These are phyloP conservation scores for Cinclus mexicanus DNA, from an alignment of 2,113 vertebrate species.

Conservation along the genomic window DNA sequence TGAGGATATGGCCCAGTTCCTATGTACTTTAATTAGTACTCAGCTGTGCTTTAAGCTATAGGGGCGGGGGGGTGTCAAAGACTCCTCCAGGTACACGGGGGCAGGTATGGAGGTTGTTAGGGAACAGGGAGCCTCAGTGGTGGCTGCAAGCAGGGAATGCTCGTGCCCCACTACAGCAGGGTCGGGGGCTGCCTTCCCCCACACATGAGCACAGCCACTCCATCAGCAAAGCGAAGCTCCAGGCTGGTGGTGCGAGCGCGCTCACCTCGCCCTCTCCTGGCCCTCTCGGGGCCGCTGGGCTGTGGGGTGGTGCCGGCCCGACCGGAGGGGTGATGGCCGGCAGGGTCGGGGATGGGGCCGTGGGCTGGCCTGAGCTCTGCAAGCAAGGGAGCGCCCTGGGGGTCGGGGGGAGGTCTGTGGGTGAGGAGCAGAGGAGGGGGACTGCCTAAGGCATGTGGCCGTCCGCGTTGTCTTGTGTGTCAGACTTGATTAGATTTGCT, in stretches of 20 bases:
- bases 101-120: not conserved
- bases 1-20: not conserved
- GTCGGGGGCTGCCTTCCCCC: not conserved
- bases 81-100: not conserved
- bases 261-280: not conserved
- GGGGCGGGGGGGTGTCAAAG: not conserved
- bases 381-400: not conserved
- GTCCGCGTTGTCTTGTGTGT: not conserved
- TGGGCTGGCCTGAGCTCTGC: not conserved
- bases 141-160: not conserved
- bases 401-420: not conserved
- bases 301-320: fast-evolving
- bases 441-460: not conserved
- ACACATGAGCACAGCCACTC: not conserved
- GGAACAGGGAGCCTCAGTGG: not conserved
- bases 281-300: not conserved
- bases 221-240: not conserved
- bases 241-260: not conserved
- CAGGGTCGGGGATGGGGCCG: not conserved
- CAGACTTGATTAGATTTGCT: conserved; percentile 43
- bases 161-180: fast-evolving
- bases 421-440: not conserved
- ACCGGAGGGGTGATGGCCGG: not conserved
- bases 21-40: not conserved
- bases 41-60: not conserved